Evolutionary conservation across 2,888 invertebrate genomes (phyloP).

Genomic region (Lepidocyrtoides sp.): DNA sequence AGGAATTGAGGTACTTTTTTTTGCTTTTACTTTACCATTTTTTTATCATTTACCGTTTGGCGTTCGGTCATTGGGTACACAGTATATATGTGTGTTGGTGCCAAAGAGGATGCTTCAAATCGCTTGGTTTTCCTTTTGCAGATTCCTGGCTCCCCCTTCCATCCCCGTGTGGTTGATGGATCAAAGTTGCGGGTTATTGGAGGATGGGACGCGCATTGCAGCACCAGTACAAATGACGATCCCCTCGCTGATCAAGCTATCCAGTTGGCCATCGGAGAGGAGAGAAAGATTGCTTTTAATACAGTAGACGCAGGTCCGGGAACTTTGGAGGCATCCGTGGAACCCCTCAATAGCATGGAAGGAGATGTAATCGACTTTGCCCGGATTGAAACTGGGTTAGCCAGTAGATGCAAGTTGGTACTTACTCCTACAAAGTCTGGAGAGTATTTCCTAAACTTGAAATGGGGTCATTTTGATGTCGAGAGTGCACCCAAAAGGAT

Average conservation of each 20-base stretch:
- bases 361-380: constrained; percentile 86
- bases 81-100: too few species aligned
- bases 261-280: constrained; percentile 87
- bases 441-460: constrained; percentile 82
- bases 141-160: constrained; percentile 93
- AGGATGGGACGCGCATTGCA: constrained; percentile 92
- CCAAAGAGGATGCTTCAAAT: too few species aligned
- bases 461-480: constrained; percentile 85
- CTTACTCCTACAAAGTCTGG: constrained; percentile 83
- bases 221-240: constrained; percentile 74
- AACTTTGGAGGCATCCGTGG: constrained; percentile 86
- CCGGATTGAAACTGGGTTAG: constrained; percentile 86
- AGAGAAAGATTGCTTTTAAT: constrained; percentile 92
- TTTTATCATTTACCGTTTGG: too few species aligned
- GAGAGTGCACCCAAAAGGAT: constrained; percentile 84
- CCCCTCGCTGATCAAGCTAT: constrained; percentile 86
- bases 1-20: too few species aligned
- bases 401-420: constrained; percentile 83
- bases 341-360: constrained; percentile 85
- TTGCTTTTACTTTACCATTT: too few species aligned
- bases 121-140: too few species aligned
- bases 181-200: constrained; percentile 92
- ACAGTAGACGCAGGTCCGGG: constrained; percentile 97
- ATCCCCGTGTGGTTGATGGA: constrained; percentile 92
- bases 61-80: too few species aligned